Evolutionary conservation across 2,797 vertebrate genomes (phyloP).

Genomic region (Sarcophilus harrisii): DNA sequence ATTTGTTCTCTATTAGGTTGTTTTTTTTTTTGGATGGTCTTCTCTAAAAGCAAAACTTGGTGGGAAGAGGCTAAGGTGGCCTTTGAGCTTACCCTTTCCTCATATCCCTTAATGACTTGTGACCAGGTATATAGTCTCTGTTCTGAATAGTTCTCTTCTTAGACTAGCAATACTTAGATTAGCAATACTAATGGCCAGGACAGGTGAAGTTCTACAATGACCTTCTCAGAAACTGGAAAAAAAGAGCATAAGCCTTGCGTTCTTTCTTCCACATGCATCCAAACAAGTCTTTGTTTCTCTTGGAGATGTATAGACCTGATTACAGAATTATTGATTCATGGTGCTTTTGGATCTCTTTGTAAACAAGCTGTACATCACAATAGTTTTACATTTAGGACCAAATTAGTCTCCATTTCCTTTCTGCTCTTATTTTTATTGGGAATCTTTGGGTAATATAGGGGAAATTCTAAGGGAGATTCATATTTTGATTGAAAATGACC

Average conservation of each 20-base stretch:
- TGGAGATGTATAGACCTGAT: no score
- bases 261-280: neutral
- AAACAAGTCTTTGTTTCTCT: neutral
- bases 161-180: neutral
- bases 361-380: neutral
- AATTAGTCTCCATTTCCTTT: neutral
- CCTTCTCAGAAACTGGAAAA: neutral
- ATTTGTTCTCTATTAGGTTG: neutral
- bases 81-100: neutral
- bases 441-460: neutral
- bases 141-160: neutral
- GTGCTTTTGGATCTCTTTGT: no score
- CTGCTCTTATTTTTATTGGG: neutral
- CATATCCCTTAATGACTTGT: neutral
- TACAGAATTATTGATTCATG: no score
- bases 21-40: neutral
- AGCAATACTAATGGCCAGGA: neutral
- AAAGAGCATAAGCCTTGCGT: neutral
- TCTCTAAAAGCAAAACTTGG: neutral
- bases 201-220: neutral
- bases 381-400: neutral
- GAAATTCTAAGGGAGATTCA: neutral
- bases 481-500: neutral
- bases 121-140: neutral
- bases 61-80: neutral